Evolutionary conservation across 2,888 invertebrate species (phyloP).

Genomic region (Ellobium chinense): DNA sequence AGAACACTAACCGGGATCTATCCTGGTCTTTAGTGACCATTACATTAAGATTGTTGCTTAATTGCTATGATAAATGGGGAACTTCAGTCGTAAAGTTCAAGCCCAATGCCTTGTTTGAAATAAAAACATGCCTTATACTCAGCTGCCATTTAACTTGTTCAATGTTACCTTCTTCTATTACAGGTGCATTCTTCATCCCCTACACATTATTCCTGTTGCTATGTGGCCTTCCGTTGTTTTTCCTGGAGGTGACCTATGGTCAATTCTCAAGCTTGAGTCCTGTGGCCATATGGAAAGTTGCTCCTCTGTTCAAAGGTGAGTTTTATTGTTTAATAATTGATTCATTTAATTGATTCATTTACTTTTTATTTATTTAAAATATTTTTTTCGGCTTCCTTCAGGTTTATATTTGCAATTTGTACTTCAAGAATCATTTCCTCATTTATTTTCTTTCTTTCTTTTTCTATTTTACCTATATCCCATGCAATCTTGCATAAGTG

Average conservation of each 20-base stretch:
- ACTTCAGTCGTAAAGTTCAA: no score
- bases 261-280: slow-evolving; percentile 83
- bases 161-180: slow-evolving; percentile 14
- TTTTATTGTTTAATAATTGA: background rate
- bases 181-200: slow-evolving; percentile 85
- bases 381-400: background rate
- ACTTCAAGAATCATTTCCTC: background rate
- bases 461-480: background rate
- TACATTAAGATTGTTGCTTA: no score
- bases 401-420: no score
- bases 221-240: slow-evolving; percentile 83
- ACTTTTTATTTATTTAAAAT: background rate
- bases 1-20: no score
- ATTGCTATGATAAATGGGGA: no score
- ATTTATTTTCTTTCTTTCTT: background rate
- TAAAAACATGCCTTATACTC: no score
- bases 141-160: no score
- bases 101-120: no score
- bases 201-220: slow-evolving; percentile 82
- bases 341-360: background rate
- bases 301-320: slow-evolving; percentile 82
- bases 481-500: background rate
- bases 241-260: slow-evolving; percentile 83
- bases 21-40: no score
- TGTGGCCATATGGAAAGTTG: slow-evolving; percentile 82